Conservation (phyloP, 1,140 invertebrate genomes). For the Halictus rubicundus region DNA sequence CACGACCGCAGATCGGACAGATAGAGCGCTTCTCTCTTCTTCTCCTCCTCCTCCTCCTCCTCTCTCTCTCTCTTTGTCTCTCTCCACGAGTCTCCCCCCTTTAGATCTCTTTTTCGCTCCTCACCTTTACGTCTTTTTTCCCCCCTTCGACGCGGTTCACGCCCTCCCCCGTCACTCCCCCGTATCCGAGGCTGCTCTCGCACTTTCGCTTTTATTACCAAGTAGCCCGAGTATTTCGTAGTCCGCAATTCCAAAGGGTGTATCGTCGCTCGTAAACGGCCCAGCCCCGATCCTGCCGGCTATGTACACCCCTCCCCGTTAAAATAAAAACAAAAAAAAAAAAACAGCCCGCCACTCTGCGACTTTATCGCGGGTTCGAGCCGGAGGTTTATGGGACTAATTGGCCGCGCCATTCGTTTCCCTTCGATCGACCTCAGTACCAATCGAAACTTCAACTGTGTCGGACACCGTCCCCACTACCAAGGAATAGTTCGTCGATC, state of each 20-base stretch:
- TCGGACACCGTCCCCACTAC: too few species aligned
- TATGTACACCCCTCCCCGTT: not conserved
- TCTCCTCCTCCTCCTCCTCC: slow-evolving; percentile 23
- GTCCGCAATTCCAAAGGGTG: slow-evolving; percentile 23
- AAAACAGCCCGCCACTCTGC: not conserved
- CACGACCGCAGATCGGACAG: slow-evolving; percentile 55
- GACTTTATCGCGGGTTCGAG: not conserved
- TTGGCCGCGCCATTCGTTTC: not conserved
- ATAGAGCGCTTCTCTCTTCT: slow-evolving; percentile 42
- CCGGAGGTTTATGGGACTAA: not conserved
- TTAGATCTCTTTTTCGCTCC: slow-evolving; percentile 31
- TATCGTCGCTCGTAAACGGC: slow-evolving; percentile 33
- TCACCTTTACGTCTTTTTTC: slow-evolving; percentile 20
- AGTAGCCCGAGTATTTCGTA: slow-evolving; percentile 18
- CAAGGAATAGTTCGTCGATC: too few species aligned
- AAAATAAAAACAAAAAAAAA: not conserved
- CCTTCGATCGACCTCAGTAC: not conserved
- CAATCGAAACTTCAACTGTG: too few species aligned
- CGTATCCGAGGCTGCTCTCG: not conserved
- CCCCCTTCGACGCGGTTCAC: not conserved
- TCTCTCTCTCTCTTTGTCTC: slow-evolving; percentile 23
- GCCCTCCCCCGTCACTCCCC: not conserved
- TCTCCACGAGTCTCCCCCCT: not conserved
- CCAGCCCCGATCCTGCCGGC: not conserved
- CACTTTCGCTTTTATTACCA: slow-evolving; percentile 47